These are phyloP conservation scores for Graptemys geographica DNA, from an alignment of 2,797 vertebrate species.

Conservation along the genomic window DNA sequence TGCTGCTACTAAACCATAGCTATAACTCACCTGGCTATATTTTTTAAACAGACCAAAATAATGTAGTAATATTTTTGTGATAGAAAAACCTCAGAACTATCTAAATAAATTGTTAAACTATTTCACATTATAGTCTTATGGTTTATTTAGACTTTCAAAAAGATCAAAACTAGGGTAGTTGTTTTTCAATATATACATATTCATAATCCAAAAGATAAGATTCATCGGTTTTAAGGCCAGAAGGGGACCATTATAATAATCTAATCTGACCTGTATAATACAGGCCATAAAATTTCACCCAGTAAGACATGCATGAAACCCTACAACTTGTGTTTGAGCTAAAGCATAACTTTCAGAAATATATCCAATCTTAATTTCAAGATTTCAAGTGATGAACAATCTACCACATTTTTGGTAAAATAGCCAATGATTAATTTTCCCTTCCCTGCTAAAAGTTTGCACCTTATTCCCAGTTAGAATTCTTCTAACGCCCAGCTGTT, in stretches of 20 bases:
- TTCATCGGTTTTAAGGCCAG: neutral
- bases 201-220: neutral
- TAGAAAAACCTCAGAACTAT: neutral
- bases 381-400: neutral
- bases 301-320: neutral
- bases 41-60: neutral
- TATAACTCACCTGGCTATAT: neutral
- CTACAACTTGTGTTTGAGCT: neutral
- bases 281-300: neutral
- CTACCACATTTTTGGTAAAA: neutral
- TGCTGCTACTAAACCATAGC: neutral
- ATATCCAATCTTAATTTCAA: neutral
- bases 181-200: neutral
- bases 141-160: neutral
- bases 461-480: neutral
- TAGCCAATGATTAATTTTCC: neutral
- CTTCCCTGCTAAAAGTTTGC: neutral
- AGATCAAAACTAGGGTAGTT: neutral
- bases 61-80: neutral
- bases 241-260: neutral
- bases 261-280: neutral
- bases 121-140: neutral
- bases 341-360: neutral
- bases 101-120: neutral
- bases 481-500: neutral